Conservation (phyloP, 2,888 invertebrate species). For the Thymelicus acteon region DNA sequence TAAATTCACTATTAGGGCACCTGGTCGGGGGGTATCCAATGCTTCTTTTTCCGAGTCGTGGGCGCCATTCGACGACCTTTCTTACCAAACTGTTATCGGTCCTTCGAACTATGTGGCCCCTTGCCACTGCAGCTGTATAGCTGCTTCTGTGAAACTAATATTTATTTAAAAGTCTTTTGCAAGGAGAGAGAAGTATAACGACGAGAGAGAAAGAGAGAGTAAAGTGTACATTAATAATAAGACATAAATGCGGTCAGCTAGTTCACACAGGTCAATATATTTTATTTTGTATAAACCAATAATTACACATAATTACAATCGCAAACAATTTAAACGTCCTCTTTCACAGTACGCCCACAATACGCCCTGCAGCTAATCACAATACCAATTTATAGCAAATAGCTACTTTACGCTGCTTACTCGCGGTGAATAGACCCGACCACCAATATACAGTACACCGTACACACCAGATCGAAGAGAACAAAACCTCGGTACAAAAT, state of each 20-base stretch:
- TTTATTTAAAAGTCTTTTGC: too few relatives aligned
- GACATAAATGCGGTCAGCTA: neutral
- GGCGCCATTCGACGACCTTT: too few relatives aligned
- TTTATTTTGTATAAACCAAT: constrained; percentile 1
- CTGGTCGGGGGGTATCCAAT: too few relatives aligned
- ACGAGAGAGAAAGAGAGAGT: too few relatives aligned
- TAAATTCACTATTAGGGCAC: too few relatives aligned
- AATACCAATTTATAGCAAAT: constrained; percentile 23
- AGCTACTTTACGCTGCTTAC: constrained; percentile 12
- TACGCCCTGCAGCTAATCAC: constrained; percentile 31
- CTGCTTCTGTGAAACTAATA: too few relatives aligned
- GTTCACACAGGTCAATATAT: neutral
- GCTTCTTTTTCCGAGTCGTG: too few relatives aligned
- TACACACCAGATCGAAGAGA: constrained; percentile 15
- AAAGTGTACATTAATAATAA: too few relatives aligned
- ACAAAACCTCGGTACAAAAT: constrained; percentile 54
- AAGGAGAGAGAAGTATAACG: too few relatives aligned
- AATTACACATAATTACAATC: constrained; percentile 3
- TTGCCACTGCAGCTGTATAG: too few relatives aligned
- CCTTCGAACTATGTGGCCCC: too few relatives aligned
- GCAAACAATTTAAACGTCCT: neutral
- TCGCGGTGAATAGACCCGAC: constrained; percentile 15
- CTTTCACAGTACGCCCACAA: constrained; percentile 25
- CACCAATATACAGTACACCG: constrained; percentile 2
- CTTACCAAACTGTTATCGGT: too few relatives aligned